Percentiles rank a stretch among this genome's conserved stretches.
Conservation (phyloP, 2,888 invertebrate genomes). For the Volucella inanis region DNA sequence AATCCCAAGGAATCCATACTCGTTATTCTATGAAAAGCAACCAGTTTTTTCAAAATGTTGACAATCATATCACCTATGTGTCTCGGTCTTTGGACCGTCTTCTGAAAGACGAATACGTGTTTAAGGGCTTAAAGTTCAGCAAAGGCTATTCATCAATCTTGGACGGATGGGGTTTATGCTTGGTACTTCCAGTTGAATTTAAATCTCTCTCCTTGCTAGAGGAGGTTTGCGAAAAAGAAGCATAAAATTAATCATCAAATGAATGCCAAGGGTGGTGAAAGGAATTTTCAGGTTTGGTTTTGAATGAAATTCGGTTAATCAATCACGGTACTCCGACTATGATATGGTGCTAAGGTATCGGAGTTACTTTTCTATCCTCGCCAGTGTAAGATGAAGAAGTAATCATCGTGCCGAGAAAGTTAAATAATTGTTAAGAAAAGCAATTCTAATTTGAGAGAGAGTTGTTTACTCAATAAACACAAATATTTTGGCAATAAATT, state of each 20-base stretch:
- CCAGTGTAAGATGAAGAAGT: constrained; percentile 25
- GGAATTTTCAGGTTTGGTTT: background rate
- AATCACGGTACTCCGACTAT: constrained; percentile 37
- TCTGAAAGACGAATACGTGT: too few relatives aligned
- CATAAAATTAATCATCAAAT: constrained; percentile 36
- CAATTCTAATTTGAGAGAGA: constrained; percentile 17
- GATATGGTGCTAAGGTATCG: background rate
- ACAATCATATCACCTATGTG: too few relatives aligned
- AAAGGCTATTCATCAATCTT: too few relatives aligned
- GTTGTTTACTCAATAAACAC: constrained; percentile 5
- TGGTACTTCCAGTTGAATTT: too few relatives aligned
- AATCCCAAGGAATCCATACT: too few relatives aligned
- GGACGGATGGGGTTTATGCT: too few relatives aligned
- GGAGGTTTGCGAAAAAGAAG: background rate
- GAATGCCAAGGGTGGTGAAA: background rate
- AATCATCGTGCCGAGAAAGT: constrained; percentile 33
- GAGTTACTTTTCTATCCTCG: too few relatives aligned
- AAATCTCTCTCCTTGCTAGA: background rate
- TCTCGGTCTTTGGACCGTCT: too few relatives aligned
- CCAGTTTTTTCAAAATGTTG: too few relatives aligned
- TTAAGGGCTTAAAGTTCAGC: too few relatives aligned
- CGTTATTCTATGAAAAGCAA: too few relatives aligned
- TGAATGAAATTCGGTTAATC: constrained; percentile 58
- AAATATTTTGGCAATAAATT: background rate
- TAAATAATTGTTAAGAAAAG: constrained; percentile 31